Percentiles rank a stretch among this genome's conserved stretches.
Evolutionary conservation across 2,888 invertebrate genomes (phyloP).

Genomic region (Chelonus formosanus): DNA sequence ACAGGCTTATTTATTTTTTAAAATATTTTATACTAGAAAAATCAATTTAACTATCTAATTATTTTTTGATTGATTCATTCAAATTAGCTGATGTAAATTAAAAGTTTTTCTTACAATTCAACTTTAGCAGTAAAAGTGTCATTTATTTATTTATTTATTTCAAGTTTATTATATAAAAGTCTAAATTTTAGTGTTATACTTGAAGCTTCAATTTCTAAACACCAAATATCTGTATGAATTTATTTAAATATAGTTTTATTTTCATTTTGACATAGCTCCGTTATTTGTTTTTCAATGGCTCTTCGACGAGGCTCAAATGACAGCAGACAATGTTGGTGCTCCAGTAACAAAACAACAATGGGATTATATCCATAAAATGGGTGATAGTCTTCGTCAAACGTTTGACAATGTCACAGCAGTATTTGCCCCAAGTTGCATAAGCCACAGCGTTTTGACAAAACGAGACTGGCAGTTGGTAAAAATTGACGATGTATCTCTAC

Average conservation of each 20-base stretch:
- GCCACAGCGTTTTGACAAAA: slow-evolving; percentile 88
- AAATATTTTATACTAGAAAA: no score
- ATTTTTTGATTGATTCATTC: no score
- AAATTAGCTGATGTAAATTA: no score
- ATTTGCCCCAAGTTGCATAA: slow-evolving; percentile 93
- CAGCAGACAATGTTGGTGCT: slow-evolving; percentile 89
- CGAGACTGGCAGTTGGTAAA: slow-evolving; percentile 87
- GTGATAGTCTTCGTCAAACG: slow-evolving; percentile 82
- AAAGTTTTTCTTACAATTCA: no score
- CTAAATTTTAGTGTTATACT: no score
- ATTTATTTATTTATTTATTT: no score
- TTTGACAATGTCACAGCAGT: slow-evolving; percentile 86
- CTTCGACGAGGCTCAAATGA: slow-evolving; percentile 94
- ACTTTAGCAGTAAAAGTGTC: no score
- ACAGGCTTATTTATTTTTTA: no score
- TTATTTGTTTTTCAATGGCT: slow-evolving; percentile 95
- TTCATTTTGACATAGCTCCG: slow-evolving; percentile 71
- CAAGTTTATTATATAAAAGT: no score
- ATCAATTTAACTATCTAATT: no score
- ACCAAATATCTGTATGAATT: no score
- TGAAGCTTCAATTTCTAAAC: no score
- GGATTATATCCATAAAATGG: slow-evolving; percentile 93
- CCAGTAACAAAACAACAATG: slow-evolving; percentile 90
- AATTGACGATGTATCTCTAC: slow-evolving; percentile 84
- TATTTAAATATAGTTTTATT: background rate